A percentile compares a stretch with the other conserved stretches of the same genome.
Evolutionary conservation across 1,140 invertebrate genomes (phyloP).

Genomic region (Hylyphantes graminicola): DNA sequence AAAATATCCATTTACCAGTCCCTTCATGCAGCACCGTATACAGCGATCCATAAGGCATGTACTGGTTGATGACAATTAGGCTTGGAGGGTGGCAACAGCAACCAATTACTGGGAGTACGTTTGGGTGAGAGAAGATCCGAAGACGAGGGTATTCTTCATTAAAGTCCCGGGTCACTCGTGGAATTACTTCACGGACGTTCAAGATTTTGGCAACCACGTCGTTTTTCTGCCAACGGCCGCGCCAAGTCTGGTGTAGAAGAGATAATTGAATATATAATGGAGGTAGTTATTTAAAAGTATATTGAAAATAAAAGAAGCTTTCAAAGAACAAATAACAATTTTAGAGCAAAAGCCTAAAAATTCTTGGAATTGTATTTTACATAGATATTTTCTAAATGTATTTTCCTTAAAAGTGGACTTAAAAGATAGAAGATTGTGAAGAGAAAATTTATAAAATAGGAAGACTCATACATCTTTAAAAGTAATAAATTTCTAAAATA

Average conservation of each 20-base stretch:
- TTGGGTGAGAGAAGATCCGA: conserved; percentile 98
- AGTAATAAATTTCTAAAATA: too few relatives aligned
- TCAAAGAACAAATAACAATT: too few relatives aligned
- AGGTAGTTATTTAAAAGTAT: too few relatives aligned
- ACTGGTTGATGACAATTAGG: conserved; percentile 92
- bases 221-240: conserved; percentile 97
- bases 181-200: conserved; percentile 86
- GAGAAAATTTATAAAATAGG: too few relatives aligned
- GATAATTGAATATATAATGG: too few relatives aligned
- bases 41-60: conserved; percentile 95
- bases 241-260: conserved; percentile 77
- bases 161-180: conserved; percentile 94
- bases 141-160: conserved; percentile 98
- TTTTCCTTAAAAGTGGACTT: too few relatives aligned
- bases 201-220: conserved; percentile 97
- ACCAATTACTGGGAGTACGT: conserved; percentile 95
- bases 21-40: conserved; percentile 93
- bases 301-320: too few relatives aligned
- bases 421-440: too few relatives aligned
- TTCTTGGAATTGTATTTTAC: too few relatives aligned
- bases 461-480: too few relatives aligned
- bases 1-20: conserved; percentile 69
- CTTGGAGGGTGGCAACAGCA: conserved; percentile 94
- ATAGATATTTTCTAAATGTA: too few relatives aligned
- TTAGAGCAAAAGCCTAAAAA: too few relatives aligned